Percentiles rank a stretch among this genome's conserved stretches.
These are phyloP conservation scores for Synodontis membranacea DNA, from an alignment of 2,113 vertebrate genomes.

Conservation along the genomic window DNA sequence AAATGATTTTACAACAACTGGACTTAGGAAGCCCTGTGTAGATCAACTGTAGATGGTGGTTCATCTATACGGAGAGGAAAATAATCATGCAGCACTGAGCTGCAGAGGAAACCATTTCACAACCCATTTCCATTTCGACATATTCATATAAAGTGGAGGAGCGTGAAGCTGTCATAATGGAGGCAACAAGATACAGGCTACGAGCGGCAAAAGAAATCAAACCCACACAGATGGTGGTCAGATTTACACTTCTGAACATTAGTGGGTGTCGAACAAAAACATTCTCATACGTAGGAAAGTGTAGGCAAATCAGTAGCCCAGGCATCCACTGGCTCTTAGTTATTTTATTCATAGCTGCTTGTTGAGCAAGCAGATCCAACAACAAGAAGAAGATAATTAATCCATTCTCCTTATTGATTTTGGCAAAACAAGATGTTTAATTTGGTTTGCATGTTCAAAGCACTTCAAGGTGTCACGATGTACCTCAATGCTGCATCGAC, in stretches of 20 bases:
- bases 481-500: neutral
- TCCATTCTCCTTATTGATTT: neutral
- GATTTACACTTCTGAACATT: neutral
- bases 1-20: neutral
- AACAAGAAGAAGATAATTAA: neutral
- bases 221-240: neutral
- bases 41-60: neutral
- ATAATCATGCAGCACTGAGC: neutral
- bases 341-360: neutral
- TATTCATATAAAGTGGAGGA: neutral
- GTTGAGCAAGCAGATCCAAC: neutral
- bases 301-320: neutral
- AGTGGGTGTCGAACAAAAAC: neutral
- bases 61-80: neutral
- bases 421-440: neutral
- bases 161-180: neutral
- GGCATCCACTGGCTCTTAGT: neutral
- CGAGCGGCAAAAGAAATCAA: neutral
- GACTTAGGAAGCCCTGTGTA: neutral
- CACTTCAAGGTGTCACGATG: neutral
- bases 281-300: neutral
- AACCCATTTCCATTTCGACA: neutral
- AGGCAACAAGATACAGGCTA: neutral
- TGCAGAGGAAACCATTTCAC: conserved; percentile 7
- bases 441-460: neutral